Base-by-base conservation (phyloP, 2,888 invertebrate genomes). In the Galerucella nymphaeae region DNA sequence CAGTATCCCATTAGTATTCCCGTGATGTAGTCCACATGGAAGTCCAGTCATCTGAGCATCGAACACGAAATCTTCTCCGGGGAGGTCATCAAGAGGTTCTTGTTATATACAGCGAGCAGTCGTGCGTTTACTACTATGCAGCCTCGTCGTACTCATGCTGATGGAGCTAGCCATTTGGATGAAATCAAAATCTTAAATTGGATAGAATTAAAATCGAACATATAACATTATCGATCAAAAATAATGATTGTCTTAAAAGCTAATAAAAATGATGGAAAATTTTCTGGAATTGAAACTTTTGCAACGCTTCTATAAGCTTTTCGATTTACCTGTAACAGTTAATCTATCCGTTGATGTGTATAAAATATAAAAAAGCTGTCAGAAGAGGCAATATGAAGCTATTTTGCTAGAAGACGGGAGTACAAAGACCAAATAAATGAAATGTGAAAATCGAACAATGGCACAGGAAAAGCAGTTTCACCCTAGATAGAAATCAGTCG, bases 401-500 rank as follows among this genome's bases (percentile, higher is more conserved):
- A 81, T 82, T 81, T 79, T 79, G 76, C 78, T 76, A 62, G 38
- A 72, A 78, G 79, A 81, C 79, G 78, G 66, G 77, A 77, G 71
- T 76, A 82, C 81, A 82, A 82, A 81, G 77, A 77, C 77, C 78
- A 75, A 74, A 79, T 80, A 80, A 81, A 81, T 80, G 80, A 78
- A 81, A 80, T 77, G 78, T 79, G 78, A 79, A 81, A 80, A 82
- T 81, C 79, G 81, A 81, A 82, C 81, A 82, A 82, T 80, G 78
- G 76, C 77, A 63, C 59, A 69, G 74, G 73, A 73, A 74, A 72
- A 70, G 71, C 69, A 78, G 77, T 80, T 79, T 79, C 78, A 81
- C 81, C 80, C 80, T 77, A 81, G 83, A 83, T 82, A 81, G 82
- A 81, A 83, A 84, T 84, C 84, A 83, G 83, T 81, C 77, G 77